A percentile compares a stretch with the other conserved stretches of the same genome.
These are phyloP conservation scores for Polydrusus pterygomalis DNA, from an alignment of 2,888 invertebrate species.

Conservation along the genomic window DNA sequence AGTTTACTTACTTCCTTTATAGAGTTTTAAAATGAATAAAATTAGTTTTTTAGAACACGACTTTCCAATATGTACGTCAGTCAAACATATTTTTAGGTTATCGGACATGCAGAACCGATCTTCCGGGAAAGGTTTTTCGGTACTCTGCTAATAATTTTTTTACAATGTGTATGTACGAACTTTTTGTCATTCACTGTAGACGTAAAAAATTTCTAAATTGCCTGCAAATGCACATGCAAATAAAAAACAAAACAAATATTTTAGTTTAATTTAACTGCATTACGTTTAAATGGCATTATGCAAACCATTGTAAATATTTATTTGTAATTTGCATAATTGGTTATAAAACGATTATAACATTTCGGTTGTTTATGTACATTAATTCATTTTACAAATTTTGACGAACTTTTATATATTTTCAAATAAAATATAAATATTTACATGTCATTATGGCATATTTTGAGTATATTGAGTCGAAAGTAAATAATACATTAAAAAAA, in stretches of 20 bases:
- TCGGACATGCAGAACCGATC: too few species aligned
- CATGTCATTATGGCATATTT: constrained; percentile 34
- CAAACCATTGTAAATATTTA: constrained; percentile 29
- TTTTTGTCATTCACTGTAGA: too few species aligned
- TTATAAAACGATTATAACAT: constrained; percentile 37
- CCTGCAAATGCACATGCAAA: background rate
- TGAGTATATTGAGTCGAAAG: background rate
- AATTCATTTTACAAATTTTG: constrained; percentile 20
- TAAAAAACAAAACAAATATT: constrained; percentile 31
- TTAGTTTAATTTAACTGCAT: constrained; percentile 18
- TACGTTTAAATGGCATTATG: constrained; percentile 15
- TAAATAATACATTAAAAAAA: too few species aligned
- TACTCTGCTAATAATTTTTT: too few species aligned
- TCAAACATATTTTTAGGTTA: too few species aligned
- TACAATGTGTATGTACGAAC: too few species aligned
- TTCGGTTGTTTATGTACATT: constrained; percentile 31
- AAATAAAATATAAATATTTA: constrained; percentile 40
- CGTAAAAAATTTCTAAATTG: background rate
- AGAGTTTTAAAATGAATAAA: too few species aligned
- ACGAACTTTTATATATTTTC: constrained; percentile 45
- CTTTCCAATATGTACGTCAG: too few species aligned
- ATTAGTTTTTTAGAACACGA: too few species aligned
- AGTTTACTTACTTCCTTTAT: too few species aligned
- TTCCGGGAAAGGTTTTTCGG: too few species aligned
- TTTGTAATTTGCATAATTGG: constrained; percentile 38